Percentiles rank a stretch among this genome's conserved stretches.
These are phyloP conservation scores for Dallia pectoralis DNA, from an alignment of 2,797 vertebrate genomes.

Conservation along the genomic window DNA sequence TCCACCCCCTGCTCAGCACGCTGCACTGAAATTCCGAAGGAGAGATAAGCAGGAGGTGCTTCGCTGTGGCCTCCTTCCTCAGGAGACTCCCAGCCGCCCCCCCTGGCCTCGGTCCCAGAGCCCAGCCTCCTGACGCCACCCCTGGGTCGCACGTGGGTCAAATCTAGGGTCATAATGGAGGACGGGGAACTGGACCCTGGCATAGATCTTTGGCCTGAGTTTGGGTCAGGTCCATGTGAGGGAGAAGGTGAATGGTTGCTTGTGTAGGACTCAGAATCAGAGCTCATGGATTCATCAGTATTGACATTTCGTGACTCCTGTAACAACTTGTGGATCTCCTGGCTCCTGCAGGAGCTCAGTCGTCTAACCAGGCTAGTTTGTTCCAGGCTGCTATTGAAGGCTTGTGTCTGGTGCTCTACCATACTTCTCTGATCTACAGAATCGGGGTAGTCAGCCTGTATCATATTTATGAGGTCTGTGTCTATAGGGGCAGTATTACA, in stretches of 20 bases:
- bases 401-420: constrained; percentile 68
- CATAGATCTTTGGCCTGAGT: constrained; percentile 49
- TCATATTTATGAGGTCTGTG: constrained; percentile 36
- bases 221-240: constrained; percentile 57
- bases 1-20: constrained; percentile 84
- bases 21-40: constrained; percentile 87
- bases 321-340: constrained; percentile 35
- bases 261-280: constrained; percentile 34
- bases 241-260: constrained; percentile 40
- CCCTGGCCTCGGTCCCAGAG: constrained; percentile 33
- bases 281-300: constrained; percentile 40
- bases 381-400: constrained; percentile 44
- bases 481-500: constrained; percentile 56
- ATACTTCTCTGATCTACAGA: constrained; percentile 51
- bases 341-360: constrained; percentile 45
- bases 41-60: constrained; percentile 88
- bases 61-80: constrained; percentile 81
- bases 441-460: constrained; percentile 40
- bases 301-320: constrained; percentile 46
- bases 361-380: background rate
- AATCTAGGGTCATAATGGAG: constrained; percentile 62
- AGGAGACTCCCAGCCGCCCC: constrained; percentile 80
- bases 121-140: constrained; percentile 49
- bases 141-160: background rate
- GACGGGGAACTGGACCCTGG: constrained; percentile 46